Base-by-base conservation (phyloP, 2,888 invertebrate genomes). In the Lissonota sp. region DNA sequence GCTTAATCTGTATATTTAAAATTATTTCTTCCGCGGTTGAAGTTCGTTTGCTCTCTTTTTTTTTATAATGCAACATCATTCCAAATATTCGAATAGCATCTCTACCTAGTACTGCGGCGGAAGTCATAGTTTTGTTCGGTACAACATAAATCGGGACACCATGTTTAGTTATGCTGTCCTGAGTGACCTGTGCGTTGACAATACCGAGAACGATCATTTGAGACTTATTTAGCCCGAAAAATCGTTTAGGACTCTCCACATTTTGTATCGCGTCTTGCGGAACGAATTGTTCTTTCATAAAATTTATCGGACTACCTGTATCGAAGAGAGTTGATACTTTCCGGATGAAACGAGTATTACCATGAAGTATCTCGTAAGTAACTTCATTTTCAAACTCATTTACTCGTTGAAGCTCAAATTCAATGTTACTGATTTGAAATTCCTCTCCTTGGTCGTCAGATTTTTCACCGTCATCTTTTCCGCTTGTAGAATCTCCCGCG, bases 71-170 rank as follows among this genome's bases (percentile, higher is more conserved):
- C 1, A 76, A 62, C 6, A 1, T 60, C 7, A 60, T 39, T 0
- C 58, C 69, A n/a, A 76, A 76, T 49, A 10, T 6, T 10, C 49
- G 44, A 16, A 66, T 42, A 44, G 49, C 44, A 49, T 66, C 66
- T 66, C 66, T 66, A 16, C 66, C 66, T 26, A 66, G 7, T 42
- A 66, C 44, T 26, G 16, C 49, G 0, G 66, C 10, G 12, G 12
- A 6, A 49, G 46, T 42, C 66, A 66, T 49, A 12, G 66, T 66
- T 26, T 44, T 51, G 46, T 75, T 12, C 4, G 42, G 44, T 10
- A 57, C 58, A 6, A 66, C 74, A 6, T 66, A 57, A 6, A 67
- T 37, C 44, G 42, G 10, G 26, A 40, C 55, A 16, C 55, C 7
- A 37, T 55, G 40, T 63, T n/a, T 64, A 12, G 12, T 53, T 64